Evolutionary conservation across 2,888 invertebrate genomes (phyloP).

Genomic region (Drosophila tripunctata): DNA sequence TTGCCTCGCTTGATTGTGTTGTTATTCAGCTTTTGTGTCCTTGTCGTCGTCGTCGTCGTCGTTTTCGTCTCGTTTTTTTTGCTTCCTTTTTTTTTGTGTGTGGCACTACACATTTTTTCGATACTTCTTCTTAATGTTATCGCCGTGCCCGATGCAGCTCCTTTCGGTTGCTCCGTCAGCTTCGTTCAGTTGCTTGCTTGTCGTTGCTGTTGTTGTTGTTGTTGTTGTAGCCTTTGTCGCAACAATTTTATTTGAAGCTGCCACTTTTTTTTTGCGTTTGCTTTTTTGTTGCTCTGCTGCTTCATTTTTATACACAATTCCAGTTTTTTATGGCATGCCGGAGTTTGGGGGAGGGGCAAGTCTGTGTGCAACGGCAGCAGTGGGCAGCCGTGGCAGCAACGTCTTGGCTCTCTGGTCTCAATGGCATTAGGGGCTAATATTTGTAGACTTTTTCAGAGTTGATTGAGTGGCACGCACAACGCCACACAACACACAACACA

Average conservation of each 20-base stretch:
- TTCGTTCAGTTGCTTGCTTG: slow-evolving; percentile 5
- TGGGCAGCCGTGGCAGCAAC: slow-evolving; percentile 19
- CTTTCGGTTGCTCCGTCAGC: slow-evolving; percentile 47
- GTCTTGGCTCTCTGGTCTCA: slow-evolving; percentile 66
- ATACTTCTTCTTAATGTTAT: slow-evolving; percentile 79
- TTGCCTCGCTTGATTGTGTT: slow-evolving; percentile 75
- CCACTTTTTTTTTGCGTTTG: slow-evolving; percentile 59
- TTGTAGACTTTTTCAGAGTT: slow-evolving; percentile 79
- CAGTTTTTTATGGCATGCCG: slow-evolving; percentile 69
- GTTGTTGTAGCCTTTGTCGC: slow-evolving; percentile 72
- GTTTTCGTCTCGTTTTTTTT: slow-evolving; percentile 6
- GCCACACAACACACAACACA: slow-evolving; percentile 57
- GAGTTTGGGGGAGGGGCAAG: slow-evolving; percentile 25
- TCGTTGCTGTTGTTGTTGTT: slow-evolving; percentile 32
- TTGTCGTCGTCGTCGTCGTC: slow-evolving; percentile 52
- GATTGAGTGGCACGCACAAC: slow-evolving; percentile 79
- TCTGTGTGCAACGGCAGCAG: slow-evolving; percentile 32
- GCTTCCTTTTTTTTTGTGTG: slow-evolving; percentile 42
- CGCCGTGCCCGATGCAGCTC: slow-evolving; percentile 71
- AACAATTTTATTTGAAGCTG: slow-evolving; percentile 81
- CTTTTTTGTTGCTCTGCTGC: slow-evolving; percentile 46
- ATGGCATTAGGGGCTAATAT: slow-evolving; percentile 81
- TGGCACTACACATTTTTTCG: slow-evolving; percentile 78
- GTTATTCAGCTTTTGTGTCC: slow-evolving; percentile 77
- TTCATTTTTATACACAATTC: slow-evolving; percentile 80